phyloP scores from a whole-genome alignment of 2,797 vertebrate species.

The Acanthurus tractus region DNA sequence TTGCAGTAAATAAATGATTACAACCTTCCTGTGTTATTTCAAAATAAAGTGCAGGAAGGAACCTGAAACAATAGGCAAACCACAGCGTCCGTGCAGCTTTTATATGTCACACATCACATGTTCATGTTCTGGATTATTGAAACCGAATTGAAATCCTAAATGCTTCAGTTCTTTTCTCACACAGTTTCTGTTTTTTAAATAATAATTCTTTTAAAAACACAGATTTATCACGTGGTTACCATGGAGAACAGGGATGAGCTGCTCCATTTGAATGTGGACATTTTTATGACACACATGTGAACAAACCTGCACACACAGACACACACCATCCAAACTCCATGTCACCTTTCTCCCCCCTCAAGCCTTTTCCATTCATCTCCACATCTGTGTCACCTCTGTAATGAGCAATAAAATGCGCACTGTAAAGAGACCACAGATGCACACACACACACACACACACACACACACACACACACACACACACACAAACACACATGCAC shows the following conservation, averaged over 20 bases:
- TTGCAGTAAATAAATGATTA: not conserved
- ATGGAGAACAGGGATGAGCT: not conserved
- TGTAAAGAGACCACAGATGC: constrained; percentile 49
- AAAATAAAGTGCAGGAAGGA: not conserved
- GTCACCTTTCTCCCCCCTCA: constrained; percentile 45
- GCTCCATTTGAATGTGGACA: constrained; percentile 5
- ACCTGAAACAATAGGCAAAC: not conserved
- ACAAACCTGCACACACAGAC: constrained; percentile 15
- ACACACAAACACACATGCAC: constrained; percentile 33
- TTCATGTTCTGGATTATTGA: not conserved
- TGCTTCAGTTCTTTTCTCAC: not conserved
- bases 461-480: constrained; percentile 37
- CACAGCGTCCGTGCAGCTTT: not conserved
- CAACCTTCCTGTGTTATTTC: not conserved
- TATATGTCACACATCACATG: not conserved
- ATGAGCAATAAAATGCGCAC: constrained; percentile 83
- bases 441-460: constrained; percentile 13
- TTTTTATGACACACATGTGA: constrained; percentile 31
- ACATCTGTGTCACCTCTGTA: constrained; percentile 83
- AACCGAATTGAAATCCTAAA: not conserved
- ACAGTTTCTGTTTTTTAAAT: not conserved
- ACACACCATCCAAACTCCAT: constrained; percentile 9
- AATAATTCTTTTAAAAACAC: no score
- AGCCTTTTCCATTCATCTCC: constrained; percentile 77
- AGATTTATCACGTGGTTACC: not conserved